A percentile compares a stretch with the other conserved stretches of the same genome.
phyloP scores from a whole-genome alignment of 2,113 vertebrate genomes.

The Sylvilagus bachmani region DNA sequence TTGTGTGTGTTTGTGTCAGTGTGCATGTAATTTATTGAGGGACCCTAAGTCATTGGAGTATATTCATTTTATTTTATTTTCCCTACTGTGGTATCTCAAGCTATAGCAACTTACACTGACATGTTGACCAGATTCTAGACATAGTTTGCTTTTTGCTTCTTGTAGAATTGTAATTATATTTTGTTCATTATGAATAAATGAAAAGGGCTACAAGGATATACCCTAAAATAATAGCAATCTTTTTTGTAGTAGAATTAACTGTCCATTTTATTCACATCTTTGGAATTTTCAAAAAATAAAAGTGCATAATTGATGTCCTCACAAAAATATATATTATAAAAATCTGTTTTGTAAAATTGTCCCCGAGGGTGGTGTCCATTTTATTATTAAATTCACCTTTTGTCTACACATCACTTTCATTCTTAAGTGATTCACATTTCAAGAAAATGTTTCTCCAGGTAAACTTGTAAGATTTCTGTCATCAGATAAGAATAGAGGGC shows the following conservation, averaged over 20 bases:
- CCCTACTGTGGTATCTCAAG: neutral
- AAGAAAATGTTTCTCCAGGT: neutral
- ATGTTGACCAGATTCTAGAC: neutral
- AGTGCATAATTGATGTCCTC: neutral
- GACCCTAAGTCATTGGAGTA: neutral
- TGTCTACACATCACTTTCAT: neutral
- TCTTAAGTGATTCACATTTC: neutral
- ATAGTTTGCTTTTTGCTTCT: neutral
- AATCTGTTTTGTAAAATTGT: neutral
- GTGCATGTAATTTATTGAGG: neutral
- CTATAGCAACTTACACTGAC: neutral
- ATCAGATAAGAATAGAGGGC: neutral
- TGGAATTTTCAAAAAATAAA: neutral
- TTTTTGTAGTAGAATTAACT: neutral
- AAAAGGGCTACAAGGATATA: neutral
- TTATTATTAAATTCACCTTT: neutral
- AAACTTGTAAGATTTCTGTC: slow-evolving; percentile 27
- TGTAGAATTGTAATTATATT: neutral
- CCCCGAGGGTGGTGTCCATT: neutral
- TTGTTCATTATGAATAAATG: neutral
- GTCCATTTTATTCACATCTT: neutral
- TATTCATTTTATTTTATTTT: slow-evolving; percentile 8
- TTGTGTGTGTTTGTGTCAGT: neutral
- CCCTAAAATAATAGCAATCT: neutral
- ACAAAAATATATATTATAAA: neutral